A percentile compares a stretch with the other conserved stretches of the same genome.
Evolutionary conservation across 2,113 vertebrate genomes (phyloP).

Genomic region (Philantomba maxwellii): DNA sequence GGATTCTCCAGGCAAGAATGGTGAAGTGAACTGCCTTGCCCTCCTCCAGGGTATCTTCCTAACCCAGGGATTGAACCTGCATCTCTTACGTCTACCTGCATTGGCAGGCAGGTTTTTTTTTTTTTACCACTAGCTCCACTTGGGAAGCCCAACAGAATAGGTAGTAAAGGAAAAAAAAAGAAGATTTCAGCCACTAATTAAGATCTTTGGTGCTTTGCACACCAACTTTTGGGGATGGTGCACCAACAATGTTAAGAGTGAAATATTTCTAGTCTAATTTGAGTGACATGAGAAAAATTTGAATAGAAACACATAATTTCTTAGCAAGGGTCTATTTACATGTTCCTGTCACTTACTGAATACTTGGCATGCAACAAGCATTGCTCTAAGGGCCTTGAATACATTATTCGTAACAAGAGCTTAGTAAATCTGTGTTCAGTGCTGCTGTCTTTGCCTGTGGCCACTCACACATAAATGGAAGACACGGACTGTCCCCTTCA

Average conservation of each 20-base stretch:
- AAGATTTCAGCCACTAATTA: background rate
- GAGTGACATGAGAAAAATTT: background rate
- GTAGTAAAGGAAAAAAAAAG: background rate
- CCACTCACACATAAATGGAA: background rate
- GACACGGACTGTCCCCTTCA: background rate
- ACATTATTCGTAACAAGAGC: background rate
- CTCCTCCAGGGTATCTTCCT: background rate
- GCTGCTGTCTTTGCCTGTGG: background rate
- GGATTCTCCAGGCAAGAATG: background rate
- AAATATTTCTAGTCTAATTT: background rate
- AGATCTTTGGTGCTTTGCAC: background rate
- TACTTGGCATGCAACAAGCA: background rate
- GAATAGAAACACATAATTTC: background rate
- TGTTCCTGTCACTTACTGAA: background rate
- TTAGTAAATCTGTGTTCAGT: background rate
- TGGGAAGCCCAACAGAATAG: background rate
- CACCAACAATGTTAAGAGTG: background rate
- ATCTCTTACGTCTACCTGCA: background rate
- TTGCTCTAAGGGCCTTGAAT: background rate
- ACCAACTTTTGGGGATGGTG: background rate
- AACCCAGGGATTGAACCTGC: background rate
- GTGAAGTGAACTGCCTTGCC: background rate
- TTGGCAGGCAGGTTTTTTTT: background rate
- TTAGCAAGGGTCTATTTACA: background rate
- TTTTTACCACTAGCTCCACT: background rate